Evolutionary conservation across 2,888 invertebrate genomes (phyloP).

Genomic region (Gandaritis pyraliata): DNA sequence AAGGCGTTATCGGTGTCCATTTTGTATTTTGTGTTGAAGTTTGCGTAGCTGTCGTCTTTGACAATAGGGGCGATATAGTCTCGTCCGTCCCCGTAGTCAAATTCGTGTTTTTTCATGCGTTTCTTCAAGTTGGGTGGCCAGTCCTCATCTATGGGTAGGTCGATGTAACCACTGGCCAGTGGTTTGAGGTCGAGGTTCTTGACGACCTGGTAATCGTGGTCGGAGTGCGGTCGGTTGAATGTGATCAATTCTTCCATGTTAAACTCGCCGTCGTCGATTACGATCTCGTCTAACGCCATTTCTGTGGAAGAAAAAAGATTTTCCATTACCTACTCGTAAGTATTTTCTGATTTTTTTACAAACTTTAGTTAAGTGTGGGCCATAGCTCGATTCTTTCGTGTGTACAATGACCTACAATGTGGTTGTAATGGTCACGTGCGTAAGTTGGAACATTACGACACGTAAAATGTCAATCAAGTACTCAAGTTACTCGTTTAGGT

Average conservation of each 20-base stretch:
- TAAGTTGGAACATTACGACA: too few relatives aligned
- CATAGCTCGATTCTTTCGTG: too few relatives aligned
- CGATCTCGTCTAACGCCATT: conserved; percentile 74
- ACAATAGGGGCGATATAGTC: conserved; percentile 73
- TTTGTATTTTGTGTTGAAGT: conserved; percentile 58
- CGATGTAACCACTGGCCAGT: conserved; percentile 77
- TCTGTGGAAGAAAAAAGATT: conserved; percentile 53
- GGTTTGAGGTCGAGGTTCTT: conserved; percentile 61
- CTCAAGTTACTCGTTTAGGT: too few relatives aligned
- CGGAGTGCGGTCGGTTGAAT: conserved; percentile 78
- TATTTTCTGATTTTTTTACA: background rate
- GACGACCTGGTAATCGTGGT: conserved; percentile 80
- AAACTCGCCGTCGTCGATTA: conserved; percentile 84
- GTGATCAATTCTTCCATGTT: conserved; percentile 86
- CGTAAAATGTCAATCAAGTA: too few relatives aligned
- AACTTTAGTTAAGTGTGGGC: background rate
- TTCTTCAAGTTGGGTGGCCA: conserved; percentile 84
- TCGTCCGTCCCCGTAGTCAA: conserved; percentile 72
- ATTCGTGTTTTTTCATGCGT: conserved; percentile 75
- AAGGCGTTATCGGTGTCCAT: conserved; percentile 50
- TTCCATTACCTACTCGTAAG: conserved; percentile 1
- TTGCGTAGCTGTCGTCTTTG: conserved; percentile 73
- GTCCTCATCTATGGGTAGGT: conserved; percentile 84
- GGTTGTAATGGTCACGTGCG: too few relatives aligned
- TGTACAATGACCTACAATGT: too few relatives aligned